Evolutionary conservation across 2,888 invertebrate species (phyloP).

Genomic region (Drosophila nr. medialis): DNA sequence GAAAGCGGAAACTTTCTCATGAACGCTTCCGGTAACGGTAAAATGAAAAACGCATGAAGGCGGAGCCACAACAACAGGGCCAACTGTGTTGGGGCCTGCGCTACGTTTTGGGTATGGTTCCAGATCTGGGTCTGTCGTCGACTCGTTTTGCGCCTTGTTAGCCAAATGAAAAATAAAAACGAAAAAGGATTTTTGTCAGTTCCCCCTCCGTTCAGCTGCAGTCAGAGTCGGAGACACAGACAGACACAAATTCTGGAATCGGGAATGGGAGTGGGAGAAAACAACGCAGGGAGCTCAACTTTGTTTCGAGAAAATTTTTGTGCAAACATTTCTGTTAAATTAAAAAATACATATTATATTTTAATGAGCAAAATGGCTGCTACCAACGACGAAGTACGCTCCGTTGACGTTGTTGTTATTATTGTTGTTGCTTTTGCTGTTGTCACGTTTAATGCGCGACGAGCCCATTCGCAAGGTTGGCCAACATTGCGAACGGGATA

Average conservation of each 20-base stretch:
- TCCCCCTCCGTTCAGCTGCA: conserved; percentile 35
- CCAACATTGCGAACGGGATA: conserved; percentile 79
- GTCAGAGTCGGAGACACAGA: conserved; percentile 47
- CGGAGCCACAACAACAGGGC: conserved; percentile 32
- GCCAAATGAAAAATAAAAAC: conserved; percentile 55
- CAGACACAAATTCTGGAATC: conserved; percentile 44
- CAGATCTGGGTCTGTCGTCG: conserved; percentile 35
- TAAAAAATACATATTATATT: conserved; percentile 84
- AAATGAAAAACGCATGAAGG: conserved; percentile 68
- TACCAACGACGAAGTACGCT: conserved; percentile 31
- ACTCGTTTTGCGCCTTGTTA: conserved; percentile 47
- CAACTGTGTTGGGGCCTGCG: conserved; percentile 18
- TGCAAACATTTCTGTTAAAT: conserved; percentile 84
- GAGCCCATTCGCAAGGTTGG: conserved; percentile 70
- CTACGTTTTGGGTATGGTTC: conserved; percentile 27
- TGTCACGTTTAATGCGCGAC: conserved; percentile 74
- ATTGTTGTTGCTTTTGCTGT: conserved; percentile 42
- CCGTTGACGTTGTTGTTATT: conserved; percentile 11
- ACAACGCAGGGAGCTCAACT: conserved; percentile 63
- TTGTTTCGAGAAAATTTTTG: conserved; percentile 81
- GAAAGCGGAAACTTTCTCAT: conserved; percentile 84
- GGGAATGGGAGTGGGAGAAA: conserved; percentile 42
- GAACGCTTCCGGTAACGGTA: conserved; percentile 80
- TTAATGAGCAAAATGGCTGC: conserved; percentile 83
- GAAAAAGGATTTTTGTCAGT: conserved; percentile 31